Evolutionary conservation across 2,113 vertebrate species (phyloP).

Genomic region (Laterallus jamaicensis): DNA sequence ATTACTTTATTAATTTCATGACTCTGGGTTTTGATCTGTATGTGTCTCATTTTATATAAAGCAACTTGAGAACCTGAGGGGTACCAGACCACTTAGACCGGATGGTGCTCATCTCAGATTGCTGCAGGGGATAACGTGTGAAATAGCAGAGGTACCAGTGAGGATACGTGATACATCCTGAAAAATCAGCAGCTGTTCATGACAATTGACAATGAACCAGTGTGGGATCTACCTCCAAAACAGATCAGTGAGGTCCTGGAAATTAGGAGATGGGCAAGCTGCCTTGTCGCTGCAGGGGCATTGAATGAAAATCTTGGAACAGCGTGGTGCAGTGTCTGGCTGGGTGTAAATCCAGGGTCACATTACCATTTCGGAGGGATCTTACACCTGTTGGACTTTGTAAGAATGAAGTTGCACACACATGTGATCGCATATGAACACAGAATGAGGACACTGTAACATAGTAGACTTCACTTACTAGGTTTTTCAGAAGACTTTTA

Average conservation of each 20-base stretch:
- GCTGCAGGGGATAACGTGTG: constrained; percentile 20
- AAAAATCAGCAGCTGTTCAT: constrained; percentile 40
- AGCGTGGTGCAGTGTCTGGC: rapidly evolving
- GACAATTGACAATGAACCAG: background rate
- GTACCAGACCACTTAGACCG: background rate
- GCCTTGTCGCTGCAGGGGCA: background rate
- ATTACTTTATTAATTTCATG: background rate
- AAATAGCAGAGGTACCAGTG: constrained; percentile 33
- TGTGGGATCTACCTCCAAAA: background rate
- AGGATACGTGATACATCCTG: constrained; percentile 2
- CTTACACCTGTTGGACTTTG: background rate
- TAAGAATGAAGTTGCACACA: background rate
- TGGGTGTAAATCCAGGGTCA: rapidly evolving
- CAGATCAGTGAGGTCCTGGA: background rate
- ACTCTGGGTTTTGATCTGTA: background rate
- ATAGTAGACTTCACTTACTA: background rate
- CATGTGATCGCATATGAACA: rapidly evolving
- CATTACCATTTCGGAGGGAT: background rate
- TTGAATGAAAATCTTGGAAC: background rate
- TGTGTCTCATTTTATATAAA: background rate
- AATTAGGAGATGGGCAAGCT: background rate
- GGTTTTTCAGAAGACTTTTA: background rate
- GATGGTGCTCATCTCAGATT: background rate
- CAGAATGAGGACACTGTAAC: background rate
- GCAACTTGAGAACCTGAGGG: background rate